Evolutionary conservation across 2,113 vertebrate genomes (phyloP).

Genomic region (Apteryx mantelli): DNA sequence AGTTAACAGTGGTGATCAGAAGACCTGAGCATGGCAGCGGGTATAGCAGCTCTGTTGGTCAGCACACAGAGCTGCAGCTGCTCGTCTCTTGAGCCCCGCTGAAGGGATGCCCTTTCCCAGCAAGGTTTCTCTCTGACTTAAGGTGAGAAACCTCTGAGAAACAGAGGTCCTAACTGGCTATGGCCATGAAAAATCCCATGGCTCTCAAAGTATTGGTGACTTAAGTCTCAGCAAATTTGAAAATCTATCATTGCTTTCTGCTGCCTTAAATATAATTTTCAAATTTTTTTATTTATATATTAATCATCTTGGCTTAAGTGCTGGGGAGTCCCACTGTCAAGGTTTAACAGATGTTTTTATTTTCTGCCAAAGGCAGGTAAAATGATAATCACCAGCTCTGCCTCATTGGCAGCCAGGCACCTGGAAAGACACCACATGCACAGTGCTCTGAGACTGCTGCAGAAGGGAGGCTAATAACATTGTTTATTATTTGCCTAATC

Average conservation of each 20-base stretch:
- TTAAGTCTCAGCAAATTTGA: neutral
- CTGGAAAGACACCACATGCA: neutral
- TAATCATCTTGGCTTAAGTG: neutral
- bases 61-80: neutral
- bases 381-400: constrained; percentile 28
- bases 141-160: neutral
- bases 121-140: neutral
- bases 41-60: neutral
- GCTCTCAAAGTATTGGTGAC: neutral
- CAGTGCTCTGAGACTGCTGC: neutral
- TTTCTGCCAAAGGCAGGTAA: constrained; percentile 36
- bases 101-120: neutral
- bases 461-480: neutral
- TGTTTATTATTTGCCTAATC: constrained; percentile 26
- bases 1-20: neutral
- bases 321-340: neutral
- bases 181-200: neutral
- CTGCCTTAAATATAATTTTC: neutral
- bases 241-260: neutral
- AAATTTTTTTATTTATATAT: neutral
- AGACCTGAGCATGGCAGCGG: neutral
- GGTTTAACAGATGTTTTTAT: constrained; percentile 28
- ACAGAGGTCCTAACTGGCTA: neutral
- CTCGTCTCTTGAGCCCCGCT: neutral
- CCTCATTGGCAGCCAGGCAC: neutral